Evolutionary conservation across 92 coral and sea anemone species (phyloP).

Genomic region (Plumapathes pennacea): DNA sequence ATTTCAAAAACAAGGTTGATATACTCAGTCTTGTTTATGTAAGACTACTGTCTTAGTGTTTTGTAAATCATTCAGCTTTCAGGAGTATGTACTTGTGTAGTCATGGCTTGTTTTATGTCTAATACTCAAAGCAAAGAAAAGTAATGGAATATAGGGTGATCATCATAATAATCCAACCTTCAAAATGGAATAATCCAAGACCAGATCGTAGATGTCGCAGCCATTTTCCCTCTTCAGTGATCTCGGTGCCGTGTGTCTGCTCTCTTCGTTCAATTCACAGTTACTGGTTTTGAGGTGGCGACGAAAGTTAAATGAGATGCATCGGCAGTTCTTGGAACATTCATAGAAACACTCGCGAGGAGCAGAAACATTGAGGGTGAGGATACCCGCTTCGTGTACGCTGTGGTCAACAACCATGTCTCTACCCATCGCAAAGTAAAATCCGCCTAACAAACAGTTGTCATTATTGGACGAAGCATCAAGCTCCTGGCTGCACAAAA

Average conservation of each 20-base stretch:
- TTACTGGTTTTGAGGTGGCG: not conserved
- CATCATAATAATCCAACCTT: too few species aligned
- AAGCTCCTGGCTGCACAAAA: too few species aligned
- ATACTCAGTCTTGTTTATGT: too few species aligned
- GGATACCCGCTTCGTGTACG: slow-evolving; percentile 3
- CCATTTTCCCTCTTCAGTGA: not conserved
- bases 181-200: too few species aligned
- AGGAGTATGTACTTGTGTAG: too few species aligned
- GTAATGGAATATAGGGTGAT: too few species aligned
- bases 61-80: too few species aligned
- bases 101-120: too few species aligned
- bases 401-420: slow-evolving; percentile 1
- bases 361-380: not conserved
- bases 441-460: slow-evolving; percentile 1
- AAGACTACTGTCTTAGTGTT: too few species aligned
- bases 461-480: too few species aligned
- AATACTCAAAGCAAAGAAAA: too few species aligned
- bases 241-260: not conserved
- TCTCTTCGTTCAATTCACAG: slow-evolving; percentile 27
- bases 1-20: too few species aligned
- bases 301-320: slow-evolving; percentile 17
- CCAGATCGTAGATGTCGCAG: slow-evolving; percentile 9
- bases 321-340: slow-evolving; percentile 4
- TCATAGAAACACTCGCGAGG: slow-evolving; percentile 3
- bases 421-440: not conserved